A percentile compares a stretch with the other conserved stretches of the same genome.
phyloP scores from a whole-genome alignment of 1,140 invertebrate genomes.

The Drosophila nasuta region DNA sequence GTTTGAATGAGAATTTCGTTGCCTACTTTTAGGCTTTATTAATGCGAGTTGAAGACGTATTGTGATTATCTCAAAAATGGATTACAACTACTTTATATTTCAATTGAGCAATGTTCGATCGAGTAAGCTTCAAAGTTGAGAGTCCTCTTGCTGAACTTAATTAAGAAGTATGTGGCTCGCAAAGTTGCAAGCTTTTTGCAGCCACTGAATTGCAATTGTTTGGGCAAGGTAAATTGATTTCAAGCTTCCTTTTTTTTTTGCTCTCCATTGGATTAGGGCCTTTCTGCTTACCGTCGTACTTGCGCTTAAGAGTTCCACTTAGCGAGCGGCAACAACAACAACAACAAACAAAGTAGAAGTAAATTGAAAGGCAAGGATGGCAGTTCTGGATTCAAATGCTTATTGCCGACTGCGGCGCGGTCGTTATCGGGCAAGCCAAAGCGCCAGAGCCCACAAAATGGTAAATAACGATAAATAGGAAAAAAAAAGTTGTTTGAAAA shows the following conservation, averaged over 20 bases:
- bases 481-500: constrained; percentile 68
- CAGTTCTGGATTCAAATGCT: constrained; percentile 52
- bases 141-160: constrained; percentile 45
- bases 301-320: constrained; percentile 55
- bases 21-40: not conserved
- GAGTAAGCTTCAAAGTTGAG: constrained; percentile 18
- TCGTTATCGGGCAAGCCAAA: constrained; percentile 29
- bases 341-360: constrained; percentile 18
- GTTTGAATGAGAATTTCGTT: not conserved
- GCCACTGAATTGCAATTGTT: constrained; percentile 59
- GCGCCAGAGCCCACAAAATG: constrained; percentile 49
- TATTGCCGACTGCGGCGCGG: constrained; percentile 55
- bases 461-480: constrained; percentile 81
- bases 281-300: constrained; percentile 23
- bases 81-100: constrained; percentile 4
- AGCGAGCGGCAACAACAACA: constrained; percentile 42
- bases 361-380: constrained; percentile 4
- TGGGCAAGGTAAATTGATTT: constrained; percentile 73
- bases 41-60: not conserved
- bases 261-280: constrained; percentile 25
- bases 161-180: constrained; percentile 49
- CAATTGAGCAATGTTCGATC: constrained; percentile 4
- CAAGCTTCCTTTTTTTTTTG: constrained; percentile 37
- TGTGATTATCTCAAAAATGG: constrained; percentile 2
- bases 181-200: constrained; percentile 55